These are phyloP conservation scores for Gastrophysa polygoni DNA, from an alignment of 2,888 invertebrate species.

Conservation along the genomic window DNA sequence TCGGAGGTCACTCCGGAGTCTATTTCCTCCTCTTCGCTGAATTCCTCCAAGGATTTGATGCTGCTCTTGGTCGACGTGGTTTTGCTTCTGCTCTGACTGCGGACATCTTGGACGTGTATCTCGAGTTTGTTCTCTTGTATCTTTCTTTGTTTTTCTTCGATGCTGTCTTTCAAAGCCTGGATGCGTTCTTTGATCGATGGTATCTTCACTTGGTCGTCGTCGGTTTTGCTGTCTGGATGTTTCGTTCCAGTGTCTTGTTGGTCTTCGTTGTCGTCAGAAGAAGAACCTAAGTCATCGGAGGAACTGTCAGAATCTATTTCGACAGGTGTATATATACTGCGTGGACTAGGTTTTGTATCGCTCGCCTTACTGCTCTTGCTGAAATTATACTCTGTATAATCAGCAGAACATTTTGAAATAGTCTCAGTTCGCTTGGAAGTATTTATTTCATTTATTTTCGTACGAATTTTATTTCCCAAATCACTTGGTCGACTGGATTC, in stretches of 20 bases:
- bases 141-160: conserved; percentile 41
- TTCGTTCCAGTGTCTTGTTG: conserved; percentile 6
- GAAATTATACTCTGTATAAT: conserved; percentile 52
- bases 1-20: conserved; percentile 76
- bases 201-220: conserved; percentile 33
- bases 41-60: conserved; percentile 55
- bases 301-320: conserved; percentile 17
- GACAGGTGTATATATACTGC: background rate
- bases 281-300: conserved; percentile 23
- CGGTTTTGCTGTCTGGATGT: conserved; percentile 25
- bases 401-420: conserved; percentile 42
- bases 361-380: conserved; percentile 40
- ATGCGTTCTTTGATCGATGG: conserved; percentile 55
- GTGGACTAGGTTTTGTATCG: background rate
- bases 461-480: too few species aligned
- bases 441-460: conserved; percentile 5
- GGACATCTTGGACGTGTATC: conserved; percentile 43
- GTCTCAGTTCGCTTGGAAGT: background rate
- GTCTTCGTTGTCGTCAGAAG: conserved; percentile 29
- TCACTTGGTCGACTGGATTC: too few species aligned
- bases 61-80: conserved; percentile 49
- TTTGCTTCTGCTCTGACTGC: conserved; percentile 41
- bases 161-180: conserved; percentile 50
- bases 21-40: conserved; percentile 64
- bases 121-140: conserved; percentile 39